A percentile compares a stretch with the other conserved stretches of the same genome.
These are phyloP conservation scores for Tribolium madens DNA, from an alignment of 1,140 invertebrate species.

Conservation along the genomic window DNA sequence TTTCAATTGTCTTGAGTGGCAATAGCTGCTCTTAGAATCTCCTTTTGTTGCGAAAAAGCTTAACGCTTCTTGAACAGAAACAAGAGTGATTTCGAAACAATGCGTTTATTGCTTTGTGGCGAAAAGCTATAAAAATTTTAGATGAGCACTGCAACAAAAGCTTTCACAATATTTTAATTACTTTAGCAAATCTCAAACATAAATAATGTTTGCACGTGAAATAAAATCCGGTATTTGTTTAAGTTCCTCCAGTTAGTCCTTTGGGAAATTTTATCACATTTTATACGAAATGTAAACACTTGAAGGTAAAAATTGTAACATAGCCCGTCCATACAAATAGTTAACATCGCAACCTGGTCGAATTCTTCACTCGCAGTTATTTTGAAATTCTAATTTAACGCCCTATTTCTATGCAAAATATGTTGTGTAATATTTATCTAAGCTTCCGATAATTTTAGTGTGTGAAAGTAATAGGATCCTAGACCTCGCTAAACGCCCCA, in stretches of 20 bases:
- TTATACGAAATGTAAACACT: neutral
- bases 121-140: neutral
- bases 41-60: neutral
- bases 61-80: neutral
- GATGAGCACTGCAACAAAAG: neutral
- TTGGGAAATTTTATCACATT: neutral
- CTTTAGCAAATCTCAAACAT: neutral
- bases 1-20: slow-evolving; percentile 1
- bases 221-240: neutral
- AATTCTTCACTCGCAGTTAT: too few relatives aligned
- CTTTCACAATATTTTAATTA: neutral
- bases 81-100: neutral
- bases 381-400: too few relatives aligned
- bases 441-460: too few relatives aligned
- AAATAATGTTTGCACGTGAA: neutral
- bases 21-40: neutral
- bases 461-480: too few relatives aligned
- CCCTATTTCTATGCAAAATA: too few relatives aligned
- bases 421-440: too few relatives aligned
- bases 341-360: too few relatives aligned
- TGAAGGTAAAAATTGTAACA: too few relatives aligned
- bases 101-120: neutral
- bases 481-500: too few relatives aligned
- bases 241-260: neutral
- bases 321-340: too few relatives aligned